Evolutionary conservation across 2,113 vertebrate genomes (phyloP), one percentile per base, ranked within the genome.

Genomic region (Heterochromis multidens): DNA sequence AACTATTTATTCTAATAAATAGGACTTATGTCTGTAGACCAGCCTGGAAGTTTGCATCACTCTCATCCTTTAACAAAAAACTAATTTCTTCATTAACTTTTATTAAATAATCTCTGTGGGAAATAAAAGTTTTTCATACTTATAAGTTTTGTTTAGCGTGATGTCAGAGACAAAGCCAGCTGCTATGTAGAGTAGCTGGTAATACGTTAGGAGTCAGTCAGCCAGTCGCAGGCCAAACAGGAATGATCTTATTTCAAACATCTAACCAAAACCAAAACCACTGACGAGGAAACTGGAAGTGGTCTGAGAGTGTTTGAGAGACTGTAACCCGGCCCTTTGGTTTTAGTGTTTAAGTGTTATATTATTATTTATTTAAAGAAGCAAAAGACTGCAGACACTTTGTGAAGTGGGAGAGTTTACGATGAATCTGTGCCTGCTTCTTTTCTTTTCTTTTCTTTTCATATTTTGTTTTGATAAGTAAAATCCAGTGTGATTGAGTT

Each of bases 1-100:
- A 60, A 27, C 11, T 1, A 58, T 58, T 58, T 58, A 58, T 60
- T 1, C 29, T 29, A 29, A 59, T 0, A 58, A 56, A 56, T 56
- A 25, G 0, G 2, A 58, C 3, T 0, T 27, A 27, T 3, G 12
- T 58, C 57, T 60, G 25, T 29, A 59, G 57, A 27, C 0, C 25
- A 16, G 13, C 58, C 14, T 29, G 58, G 12, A 58, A 59, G 57
- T 59, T 59, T 14, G 25, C 58, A 14, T 58, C 57, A 58, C 23
- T 4, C 33, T 35, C 5, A 6, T 35, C 33, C 33, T 6, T 35
- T 6, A 35, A 6, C 33, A 35, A 35, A 35, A 6, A 35, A 1
- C 33, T 35, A 35, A 35, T 35, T 35, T 35, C 7, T 35, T 6
- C 31, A 31, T 31, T 31, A 31, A 2, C 33, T 35, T 35, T 35